Evolutionary conservation across 2,797 vertebrate species (phyloP).

Genomic region (Acanthornis magna): DNA sequence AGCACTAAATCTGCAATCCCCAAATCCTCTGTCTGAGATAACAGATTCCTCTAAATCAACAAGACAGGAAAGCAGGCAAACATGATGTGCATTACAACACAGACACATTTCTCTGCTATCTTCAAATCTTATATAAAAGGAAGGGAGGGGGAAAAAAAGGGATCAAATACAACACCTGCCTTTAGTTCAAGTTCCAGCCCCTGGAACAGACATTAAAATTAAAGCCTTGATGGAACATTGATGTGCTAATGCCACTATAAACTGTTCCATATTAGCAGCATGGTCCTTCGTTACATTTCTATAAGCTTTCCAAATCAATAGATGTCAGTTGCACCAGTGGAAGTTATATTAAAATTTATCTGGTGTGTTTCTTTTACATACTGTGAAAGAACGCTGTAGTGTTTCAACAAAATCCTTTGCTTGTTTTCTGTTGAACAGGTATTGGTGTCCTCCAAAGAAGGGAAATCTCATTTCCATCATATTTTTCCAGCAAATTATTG

Average conservation of each 20-base stretch:
- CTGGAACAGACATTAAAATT: background rate
- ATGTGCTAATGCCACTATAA: slow-evolving; percentile 21
- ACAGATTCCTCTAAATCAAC: background rate
- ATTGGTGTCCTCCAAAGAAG: background rate
- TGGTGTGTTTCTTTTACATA: background rate
- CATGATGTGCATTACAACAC: background rate
- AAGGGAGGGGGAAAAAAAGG: background rate
- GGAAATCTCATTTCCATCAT: background rate
- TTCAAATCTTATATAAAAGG: background rate
- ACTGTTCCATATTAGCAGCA: slow-evolving; percentile 21
- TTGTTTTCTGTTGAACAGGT: background rate
- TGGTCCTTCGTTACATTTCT: slow-evolving; percentile 2
- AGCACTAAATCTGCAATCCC: background rate
- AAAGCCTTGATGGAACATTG: slow-evolving; percentile 6
- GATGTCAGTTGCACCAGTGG: background rate
- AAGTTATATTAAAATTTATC: background rate
- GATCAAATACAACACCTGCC: background rate
- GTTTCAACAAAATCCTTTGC: background rate
- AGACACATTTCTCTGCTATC: background rate
- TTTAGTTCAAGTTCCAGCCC: background rate
- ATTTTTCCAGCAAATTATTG: background rate
- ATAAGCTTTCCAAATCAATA: slow-evolving; percentile 31
- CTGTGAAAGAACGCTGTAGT: background rate
- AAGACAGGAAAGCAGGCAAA: background rate
- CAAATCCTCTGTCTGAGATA: background rate